A percentile compares a stretch with the other conserved stretches of the same genome.
Conservation (phyloP, 2,113 vertebrate species). For the Hepsetus odoe region DNA sequence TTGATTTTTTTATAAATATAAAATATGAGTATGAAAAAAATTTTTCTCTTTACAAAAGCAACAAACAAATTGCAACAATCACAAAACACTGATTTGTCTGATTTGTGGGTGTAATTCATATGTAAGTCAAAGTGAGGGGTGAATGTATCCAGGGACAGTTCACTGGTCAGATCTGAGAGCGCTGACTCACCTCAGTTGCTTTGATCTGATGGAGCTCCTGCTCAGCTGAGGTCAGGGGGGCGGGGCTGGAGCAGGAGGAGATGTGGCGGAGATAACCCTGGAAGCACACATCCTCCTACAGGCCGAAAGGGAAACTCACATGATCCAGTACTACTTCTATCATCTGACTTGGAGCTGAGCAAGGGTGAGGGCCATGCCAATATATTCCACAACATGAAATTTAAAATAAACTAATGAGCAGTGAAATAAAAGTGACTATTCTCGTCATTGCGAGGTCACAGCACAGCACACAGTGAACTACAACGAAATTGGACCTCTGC, state of each 20-base stretch:
- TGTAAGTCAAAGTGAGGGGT: background rate
- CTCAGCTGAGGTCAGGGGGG: conserved; percentile 89
- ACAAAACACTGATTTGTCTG: no score
- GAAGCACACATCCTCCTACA: conserved; percentile 91
- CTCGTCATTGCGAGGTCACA: no score
- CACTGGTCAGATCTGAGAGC: background rate
- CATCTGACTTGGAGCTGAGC: background rate
- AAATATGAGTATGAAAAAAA: no score
- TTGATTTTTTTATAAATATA: no score
- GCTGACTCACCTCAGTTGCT: conserved; percentile 84
- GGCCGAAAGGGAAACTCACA: conserved; percentile 32
- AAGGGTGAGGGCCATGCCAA: background rate
- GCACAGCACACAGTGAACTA: no score
- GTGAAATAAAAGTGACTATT: background rate
- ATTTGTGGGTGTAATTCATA: no score
- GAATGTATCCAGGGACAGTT: background rate
- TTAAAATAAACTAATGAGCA: background rate
- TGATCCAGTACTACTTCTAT: background rate
- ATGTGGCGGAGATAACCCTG: conserved; percentile 91
- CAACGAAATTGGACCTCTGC: no score
- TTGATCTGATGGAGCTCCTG: conserved; percentile 93
- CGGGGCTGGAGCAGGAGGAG: conserved; percentile 84
- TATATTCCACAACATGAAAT: background rate
- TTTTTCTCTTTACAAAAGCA: no score
- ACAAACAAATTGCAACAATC: no score